phyloP scores from a whole-genome alignment of 2,797 vertebrate genomes.

The Jordanella pulchra region DNA sequence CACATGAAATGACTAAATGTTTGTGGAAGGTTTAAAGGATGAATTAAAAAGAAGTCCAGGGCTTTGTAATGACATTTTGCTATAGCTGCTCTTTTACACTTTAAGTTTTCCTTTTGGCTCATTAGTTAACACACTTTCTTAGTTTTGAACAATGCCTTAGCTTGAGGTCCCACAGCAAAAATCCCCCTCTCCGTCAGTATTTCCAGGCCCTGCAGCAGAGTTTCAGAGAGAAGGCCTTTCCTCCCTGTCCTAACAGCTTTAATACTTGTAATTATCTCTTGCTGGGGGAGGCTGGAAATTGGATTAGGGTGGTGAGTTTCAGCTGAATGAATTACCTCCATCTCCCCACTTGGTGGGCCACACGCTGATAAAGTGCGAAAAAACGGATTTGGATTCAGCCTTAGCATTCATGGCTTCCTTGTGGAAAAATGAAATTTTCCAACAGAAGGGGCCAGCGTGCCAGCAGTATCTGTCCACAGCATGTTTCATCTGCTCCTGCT shows the following conservation, averaged over 20 bases:
- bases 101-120: constrained; percentile 81
- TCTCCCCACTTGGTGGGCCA: constrained; percentile 92
- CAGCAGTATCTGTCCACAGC: constrained; percentile 88
- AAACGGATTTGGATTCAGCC: constrained; percentile 91
- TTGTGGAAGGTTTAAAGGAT: constrained; percentile 67
- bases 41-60: constrained; percentile 79
- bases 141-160: constrained; percentile 86
- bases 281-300: constrained; percentile 92
- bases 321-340: constrained; percentile 90
- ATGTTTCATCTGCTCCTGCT: constrained; percentile 90
- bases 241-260: constrained; percentile 84
- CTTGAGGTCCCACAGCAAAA: constrained; percentile 82
- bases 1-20: constrained; percentile 75
- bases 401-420: constrained; percentile 92
- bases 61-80: constrained; percentile 79
- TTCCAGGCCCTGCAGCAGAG: constrained; percentile 79
- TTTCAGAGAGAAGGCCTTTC: constrained; percentile 75
- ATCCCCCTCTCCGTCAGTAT: constrained; percentile 75
- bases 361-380: constrained; percentile 89
- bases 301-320: constrained; percentile 92
- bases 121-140: constrained; percentile 87
- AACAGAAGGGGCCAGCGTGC: constrained; percentile 88
- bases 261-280: constrained; percentile 94
- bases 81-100: constrained; percentile 80
- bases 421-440: constrained; percentile 94